Base-by-base conservation (phyloP, 2,797 vertebrate species). In the Alauda arvensis region DNA sequence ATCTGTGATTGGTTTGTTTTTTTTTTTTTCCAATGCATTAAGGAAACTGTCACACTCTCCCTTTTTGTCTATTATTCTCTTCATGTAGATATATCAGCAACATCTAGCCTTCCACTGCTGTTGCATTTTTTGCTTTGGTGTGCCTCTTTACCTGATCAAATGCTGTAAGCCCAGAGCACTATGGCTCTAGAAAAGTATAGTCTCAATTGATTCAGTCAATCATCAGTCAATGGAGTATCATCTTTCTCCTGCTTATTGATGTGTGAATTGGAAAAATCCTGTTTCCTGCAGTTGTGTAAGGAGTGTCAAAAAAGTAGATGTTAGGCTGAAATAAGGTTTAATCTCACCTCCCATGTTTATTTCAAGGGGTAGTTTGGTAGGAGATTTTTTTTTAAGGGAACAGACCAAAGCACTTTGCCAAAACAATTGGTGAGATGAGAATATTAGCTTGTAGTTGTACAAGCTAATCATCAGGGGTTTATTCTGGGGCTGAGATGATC, bases 1-100 rank as follows among this genome's bases (percentile, higher is more conserved):
- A 67, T 51, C 16, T 2, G 2, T 1, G 0, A 15, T 60, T 40
- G 40, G 40, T 16, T 40, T 40, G 11, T 40, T 40, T 4, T 14
- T 31, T 42, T 51, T 48, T 31, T 21, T 8, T 37, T n/a, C 61
- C 17, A 5, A 53, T 63, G 14, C 39, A 28, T 63, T 83, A 29
- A 56, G 19, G 37, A 49, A 84, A 28, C 28, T 56, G 12, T 52
- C 42, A 26, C 8, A 6, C 12, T 88, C 10, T 83, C 34, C 18
- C 4, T 34, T 70, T 55, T 71, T 83, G 29, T 76, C 23, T 55
- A 1, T 49, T 84, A 42, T 25, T 82, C 18, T 81, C 4, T 81
- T 86, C 43, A 29, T 19, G 1, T 52, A 49, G 23, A 5, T 83
- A 3, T 49, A 42, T 52, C 42, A 65, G 9, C 61, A 53, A 43